Percentiles rank a stretch among this genome's conserved stretches.
phyloP scores from a whole-genome alignment of 2,797 vertebrate species.

The Bufotes viridis region DNA sequence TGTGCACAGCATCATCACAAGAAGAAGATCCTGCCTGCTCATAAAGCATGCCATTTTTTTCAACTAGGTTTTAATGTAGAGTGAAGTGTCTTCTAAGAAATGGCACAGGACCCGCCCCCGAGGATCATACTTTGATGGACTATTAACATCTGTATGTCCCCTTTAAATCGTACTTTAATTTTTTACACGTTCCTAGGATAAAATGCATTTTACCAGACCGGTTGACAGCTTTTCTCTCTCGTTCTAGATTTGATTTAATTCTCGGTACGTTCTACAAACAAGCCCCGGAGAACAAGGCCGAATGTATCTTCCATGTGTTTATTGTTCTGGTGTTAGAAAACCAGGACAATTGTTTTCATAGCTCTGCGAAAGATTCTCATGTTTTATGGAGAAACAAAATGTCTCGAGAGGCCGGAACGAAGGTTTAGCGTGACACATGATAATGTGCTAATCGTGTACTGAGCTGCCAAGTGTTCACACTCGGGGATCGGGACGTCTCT shows the following conservation, averaged over 20 bases:
- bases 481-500: neutral
- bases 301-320: constrained; percentile 20
- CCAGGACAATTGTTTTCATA: constrained; percentile 20
- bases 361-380: neutral
- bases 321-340: constrained; percentile 31
- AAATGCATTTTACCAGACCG: neutral
- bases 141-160: too few relatives aligned
- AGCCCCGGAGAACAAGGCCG: neutral
- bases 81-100: too few relatives aligned
- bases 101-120: too few relatives aligned
- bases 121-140: too few relatives aligned
- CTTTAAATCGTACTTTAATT: too few relatives aligned
- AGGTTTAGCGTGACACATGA: neutral
- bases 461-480: neutral
- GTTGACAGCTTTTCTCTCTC: neutral
- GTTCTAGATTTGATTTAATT: neutral
- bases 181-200: neutral
- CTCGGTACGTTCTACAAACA: neutral
- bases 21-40: too few relatives aligned
- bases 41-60: too few relatives aligned
- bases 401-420: neutral
- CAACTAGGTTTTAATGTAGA: too few relatives aligned
- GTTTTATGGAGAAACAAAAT: constrained; percentile 8
- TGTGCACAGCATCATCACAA: too few relatives aligned
- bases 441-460: neutral